Evolutionary conservation across 2,888 invertebrate genomes (phyloP).

Genomic region (Leptogaster cylindrica): DNA sequence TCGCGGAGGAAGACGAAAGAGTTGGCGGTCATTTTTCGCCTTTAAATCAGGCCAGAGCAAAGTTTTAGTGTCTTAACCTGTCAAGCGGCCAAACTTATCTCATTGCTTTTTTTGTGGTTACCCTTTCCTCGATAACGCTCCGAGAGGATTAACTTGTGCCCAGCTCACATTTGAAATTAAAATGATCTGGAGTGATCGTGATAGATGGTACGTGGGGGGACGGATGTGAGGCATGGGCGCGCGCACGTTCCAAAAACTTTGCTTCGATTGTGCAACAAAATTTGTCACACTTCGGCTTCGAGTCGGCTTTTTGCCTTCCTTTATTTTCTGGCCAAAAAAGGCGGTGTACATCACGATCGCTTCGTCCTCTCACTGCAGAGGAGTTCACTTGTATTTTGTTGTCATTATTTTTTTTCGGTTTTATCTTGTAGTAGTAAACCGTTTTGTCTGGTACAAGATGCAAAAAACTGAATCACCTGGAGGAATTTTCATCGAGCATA

Average conservation of each 20-base stretch:
- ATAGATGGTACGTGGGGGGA: background rate
- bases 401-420: constrained; percentile 7
- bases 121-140: background rate
- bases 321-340: constrained; percentile 37
- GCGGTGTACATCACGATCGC: constrained; percentile 44
- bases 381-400: background rate
- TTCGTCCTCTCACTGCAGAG: constrained; percentile 23
- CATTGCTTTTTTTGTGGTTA: background rate
- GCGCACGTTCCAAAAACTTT: constrained; percentile 24
- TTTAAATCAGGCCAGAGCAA: background rate
- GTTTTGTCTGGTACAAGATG: constrained; percentile 15
- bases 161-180: background rate
- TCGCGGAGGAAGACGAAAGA: too few species aligned
- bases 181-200: background rate
- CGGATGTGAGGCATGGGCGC: constrained; percentile 2
- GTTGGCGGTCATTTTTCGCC: too few species aligned
- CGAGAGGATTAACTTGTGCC: background rate
- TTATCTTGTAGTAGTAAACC: background rate
- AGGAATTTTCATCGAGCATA: constrained; percentile 47
- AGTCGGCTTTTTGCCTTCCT: constrained; percentile 22
- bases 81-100: background rate
- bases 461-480: constrained; percentile 46
- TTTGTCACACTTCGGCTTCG: constrained; percentile 44
- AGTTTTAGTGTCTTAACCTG: background rate
- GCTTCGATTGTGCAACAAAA: constrained; percentile 39